Evolutionary conservation across 2,888 invertebrate species (phyloP).

Genomic region (Leptinotarsa juncta): DNA sequence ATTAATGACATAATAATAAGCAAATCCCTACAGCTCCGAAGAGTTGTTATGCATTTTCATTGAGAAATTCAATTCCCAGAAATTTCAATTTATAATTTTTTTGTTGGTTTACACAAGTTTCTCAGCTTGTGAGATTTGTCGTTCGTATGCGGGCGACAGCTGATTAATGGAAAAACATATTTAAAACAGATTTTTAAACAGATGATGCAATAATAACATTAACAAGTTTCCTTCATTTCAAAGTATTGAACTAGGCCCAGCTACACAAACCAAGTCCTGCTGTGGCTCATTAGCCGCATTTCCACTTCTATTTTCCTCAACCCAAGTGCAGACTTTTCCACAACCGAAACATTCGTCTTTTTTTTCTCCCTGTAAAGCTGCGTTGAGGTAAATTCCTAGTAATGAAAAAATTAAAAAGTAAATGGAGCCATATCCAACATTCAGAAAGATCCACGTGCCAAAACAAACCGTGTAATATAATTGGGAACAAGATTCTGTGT

Average conservation of each 20-base stretch:
- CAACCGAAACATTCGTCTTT: not conserved
- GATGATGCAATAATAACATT: not conserved
- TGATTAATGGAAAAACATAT: no score
- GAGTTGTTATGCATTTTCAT: no score
- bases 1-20: no score
- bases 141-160: no score
- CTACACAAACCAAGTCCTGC: not conserved
- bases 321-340: not conserved
- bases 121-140: no score
- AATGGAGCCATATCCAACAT: not conserved
- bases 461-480: constrained; percentile 13
- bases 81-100: no score
- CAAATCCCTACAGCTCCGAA: no score
- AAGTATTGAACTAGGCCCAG: not conserved
- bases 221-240: not conserved
- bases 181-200: no score
- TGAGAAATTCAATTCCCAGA: no score
- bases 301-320: not conserved
- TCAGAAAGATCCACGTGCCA: not conserved
- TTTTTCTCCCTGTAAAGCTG: not conserved
- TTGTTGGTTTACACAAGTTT: no score
- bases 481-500: not conserved
- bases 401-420: not conserved
- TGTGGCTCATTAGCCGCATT: not conserved
- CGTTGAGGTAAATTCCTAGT: constrained; percentile 2